Evolutionary conservation across 2,797 vertebrate species (phyloP).

Genomic region (Delichon dasypus): DNA sequence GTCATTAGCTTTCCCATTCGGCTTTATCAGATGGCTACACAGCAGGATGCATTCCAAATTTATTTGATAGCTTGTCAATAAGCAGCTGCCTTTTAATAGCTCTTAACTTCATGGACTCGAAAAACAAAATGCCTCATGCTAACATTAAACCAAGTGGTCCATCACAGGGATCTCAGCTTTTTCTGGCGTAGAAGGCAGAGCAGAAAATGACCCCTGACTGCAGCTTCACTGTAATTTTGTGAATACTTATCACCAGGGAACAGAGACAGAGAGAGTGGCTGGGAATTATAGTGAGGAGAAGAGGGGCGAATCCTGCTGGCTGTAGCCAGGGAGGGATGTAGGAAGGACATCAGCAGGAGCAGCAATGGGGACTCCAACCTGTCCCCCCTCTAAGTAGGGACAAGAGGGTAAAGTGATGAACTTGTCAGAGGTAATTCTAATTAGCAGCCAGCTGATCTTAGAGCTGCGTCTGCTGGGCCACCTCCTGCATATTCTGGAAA

Average conservation of each 20-base stretch:
- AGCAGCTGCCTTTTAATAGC: conserved; percentile 58
- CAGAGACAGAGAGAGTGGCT: neutral
- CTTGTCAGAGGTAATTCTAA: neutral
- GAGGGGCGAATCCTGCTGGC: neutral
- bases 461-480: neutral
- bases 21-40: conserved; percentile 63
- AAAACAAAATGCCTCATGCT: conserved; percentile 32
- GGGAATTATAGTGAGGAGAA: neutral
- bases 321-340: neutral
- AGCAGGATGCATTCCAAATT: conserved; percentile 63
- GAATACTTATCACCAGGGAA: neutral
- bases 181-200: neutral
- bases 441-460: neutral
- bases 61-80: conserved; percentile 69
- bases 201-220: neutral
- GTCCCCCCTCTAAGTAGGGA: neutral
- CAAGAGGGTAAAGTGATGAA: neutral
- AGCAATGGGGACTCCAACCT: fast-evolving
- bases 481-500: neutral
- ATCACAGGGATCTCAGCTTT: neutral
- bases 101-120: conserved; percentile 47
- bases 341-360: neutral
- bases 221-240: neutral
- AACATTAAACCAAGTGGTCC: conserved; percentile 25
- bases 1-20: conserved; percentile 66